Conservation (phyloP, 2,888 invertebrate genomes). For the Polydrusus cervinus region DNA sequence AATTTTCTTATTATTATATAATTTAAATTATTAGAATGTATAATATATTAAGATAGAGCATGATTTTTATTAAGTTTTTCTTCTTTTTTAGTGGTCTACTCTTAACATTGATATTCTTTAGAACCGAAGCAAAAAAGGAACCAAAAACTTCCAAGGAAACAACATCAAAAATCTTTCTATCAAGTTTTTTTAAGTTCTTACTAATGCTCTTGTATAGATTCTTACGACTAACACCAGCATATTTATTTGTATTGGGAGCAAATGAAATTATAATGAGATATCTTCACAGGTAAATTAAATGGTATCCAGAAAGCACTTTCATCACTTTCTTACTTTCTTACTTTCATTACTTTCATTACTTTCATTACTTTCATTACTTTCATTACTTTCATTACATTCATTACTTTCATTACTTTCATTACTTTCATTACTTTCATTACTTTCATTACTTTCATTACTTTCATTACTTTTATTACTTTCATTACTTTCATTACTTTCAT, state of each 20-base stretch:
- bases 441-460: no score
- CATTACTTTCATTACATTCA: no score
- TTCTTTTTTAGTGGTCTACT: constrained; percentile 77
- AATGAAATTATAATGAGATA: constrained; percentile 83
- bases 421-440: no score
- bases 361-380: no score
- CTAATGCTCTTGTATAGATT: constrained; percentile 78
- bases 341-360: no score
- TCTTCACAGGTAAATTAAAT: constrained; percentile 71
- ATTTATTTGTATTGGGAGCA: constrained; percentile 84
- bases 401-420: no score
- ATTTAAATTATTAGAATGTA: no score
- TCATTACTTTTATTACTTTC: no score
- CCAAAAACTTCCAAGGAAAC: constrained; percentile 64
- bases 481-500: no score
- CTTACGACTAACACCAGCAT: constrained; percentile 86
- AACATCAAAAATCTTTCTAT: constrained; percentile 59
- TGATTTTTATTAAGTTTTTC: background rate
- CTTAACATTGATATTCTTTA: constrained; percentile 82
- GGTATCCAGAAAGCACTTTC: background rate
- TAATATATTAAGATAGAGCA: no score
- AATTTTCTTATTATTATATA: no score
- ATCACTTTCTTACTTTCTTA: no score
- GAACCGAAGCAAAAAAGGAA: constrained; percentile 76
- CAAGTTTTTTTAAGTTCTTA: constrained; percentile 67